These are phyloP conservation scores for Amphilophus citrinellus DNA, from an alignment of 2,113 vertebrate genomes.

Conservation along the genomic window DNA sequence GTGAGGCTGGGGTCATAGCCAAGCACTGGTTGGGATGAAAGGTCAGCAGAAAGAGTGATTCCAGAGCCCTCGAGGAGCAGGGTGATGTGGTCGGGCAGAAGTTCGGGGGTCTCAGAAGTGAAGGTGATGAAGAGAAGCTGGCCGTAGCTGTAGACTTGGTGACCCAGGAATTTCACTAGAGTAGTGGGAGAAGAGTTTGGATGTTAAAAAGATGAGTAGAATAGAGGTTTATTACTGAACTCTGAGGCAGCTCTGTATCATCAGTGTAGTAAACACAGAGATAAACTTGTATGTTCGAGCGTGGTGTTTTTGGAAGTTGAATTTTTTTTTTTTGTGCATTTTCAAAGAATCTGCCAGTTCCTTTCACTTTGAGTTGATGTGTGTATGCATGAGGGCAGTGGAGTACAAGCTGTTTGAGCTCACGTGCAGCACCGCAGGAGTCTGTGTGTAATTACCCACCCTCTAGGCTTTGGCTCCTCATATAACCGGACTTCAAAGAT, in stretches of 20 bases:
- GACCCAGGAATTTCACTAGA: slow-evolving; percentile 88
- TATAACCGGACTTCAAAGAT: slow-evolving; percentile 75
- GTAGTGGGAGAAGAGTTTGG: slow-evolving; percentile 15
- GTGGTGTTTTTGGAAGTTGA: slow-evolving; percentile 2
- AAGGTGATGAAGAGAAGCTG: slow-evolving; percentile 86
- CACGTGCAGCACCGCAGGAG: slow-evolving; percentile 44
- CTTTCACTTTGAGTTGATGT: neutral
- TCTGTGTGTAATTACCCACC: slow-evolving; percentile 59
- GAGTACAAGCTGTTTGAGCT: slow-evolving; percentile 24
- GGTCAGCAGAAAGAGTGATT: slow-evolving; percentile 70
- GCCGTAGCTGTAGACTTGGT: slow-evolving; percentile 87
- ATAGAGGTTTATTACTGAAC: slow-evolving; percentile 23
- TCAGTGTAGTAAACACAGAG: neutral
- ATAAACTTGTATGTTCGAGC: neutral
- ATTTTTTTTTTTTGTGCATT: slow-evolving; percentile 8
- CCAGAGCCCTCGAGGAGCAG: slow-evolving; percentile 86
- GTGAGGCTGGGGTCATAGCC: slow-evolving; percentile 1
- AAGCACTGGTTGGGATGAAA: slow-evolving; percentile 28
- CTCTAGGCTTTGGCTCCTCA: slow-evolving; percentile 70
- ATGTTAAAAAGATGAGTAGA: slow-evolving; percentile 21
- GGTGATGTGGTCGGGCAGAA: slow-evolving; percentile 62
- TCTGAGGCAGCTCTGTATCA: neutral
- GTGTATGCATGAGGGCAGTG: neutral
- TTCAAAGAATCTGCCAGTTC: slow-evolving; percentile 7
- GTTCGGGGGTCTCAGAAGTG: slow-evolving; percentile 58